Evolutionary conservation across 2,797 vertebrate genomes (phyloP).

Genomic region (Thalassophryne amazonica): DNA sequence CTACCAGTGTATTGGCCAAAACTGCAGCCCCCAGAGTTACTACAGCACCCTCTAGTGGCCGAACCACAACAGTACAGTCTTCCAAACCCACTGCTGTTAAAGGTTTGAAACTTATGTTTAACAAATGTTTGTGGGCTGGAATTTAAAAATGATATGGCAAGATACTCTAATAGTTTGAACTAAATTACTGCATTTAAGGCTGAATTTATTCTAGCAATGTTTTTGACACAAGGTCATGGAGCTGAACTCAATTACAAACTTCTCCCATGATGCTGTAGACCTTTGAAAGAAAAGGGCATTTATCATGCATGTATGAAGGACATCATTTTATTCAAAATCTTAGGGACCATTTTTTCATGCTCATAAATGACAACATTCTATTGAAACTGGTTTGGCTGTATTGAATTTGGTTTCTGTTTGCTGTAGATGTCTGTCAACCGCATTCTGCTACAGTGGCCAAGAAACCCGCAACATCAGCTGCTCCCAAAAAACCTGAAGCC

Average conservation of each 20-base stretch:
- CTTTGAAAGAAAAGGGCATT: too few relatives aligned
- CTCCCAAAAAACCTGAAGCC: slow-evolving; percentile 63
- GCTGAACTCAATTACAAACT: too few relatives aligned
- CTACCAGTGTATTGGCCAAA: slow-evolving; percentile 29
- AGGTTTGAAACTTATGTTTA: slow-evolving; percentile 52
- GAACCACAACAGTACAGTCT: slow-evolving; percentile 42
- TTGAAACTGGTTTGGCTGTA: not conserved
- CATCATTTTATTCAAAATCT: too few relatives aligned
- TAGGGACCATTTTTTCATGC: not conserved
- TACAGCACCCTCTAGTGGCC: slow-evolving; percentile 58
- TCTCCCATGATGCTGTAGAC: too few relatives aligned
- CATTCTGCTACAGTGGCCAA: slow-evolving; percentile 40
- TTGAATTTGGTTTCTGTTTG: slow-evolving; percentile 2
- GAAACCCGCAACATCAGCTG: slow-evolving; percentile 43
- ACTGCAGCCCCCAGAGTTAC: slow-evolving; percentile 41
- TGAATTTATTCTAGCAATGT: too few relatives aligned
- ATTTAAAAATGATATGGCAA: not conserved
- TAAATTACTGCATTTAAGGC: too few relatives aligned
- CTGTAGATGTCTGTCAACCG: slow-evolving; percentile 67
- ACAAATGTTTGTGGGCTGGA: not conserved
- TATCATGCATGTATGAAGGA: too few relatives aligned
- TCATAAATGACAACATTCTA: not conserved
- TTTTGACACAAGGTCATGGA: too few relatives aligned
- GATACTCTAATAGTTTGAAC: too few relatives aligned
- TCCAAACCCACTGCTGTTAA: slow-evolving; percentile 53